phyloP scores from a whole-genome alignment of 2,113 vertebrate species.

The Labeo rohita region DNA sequence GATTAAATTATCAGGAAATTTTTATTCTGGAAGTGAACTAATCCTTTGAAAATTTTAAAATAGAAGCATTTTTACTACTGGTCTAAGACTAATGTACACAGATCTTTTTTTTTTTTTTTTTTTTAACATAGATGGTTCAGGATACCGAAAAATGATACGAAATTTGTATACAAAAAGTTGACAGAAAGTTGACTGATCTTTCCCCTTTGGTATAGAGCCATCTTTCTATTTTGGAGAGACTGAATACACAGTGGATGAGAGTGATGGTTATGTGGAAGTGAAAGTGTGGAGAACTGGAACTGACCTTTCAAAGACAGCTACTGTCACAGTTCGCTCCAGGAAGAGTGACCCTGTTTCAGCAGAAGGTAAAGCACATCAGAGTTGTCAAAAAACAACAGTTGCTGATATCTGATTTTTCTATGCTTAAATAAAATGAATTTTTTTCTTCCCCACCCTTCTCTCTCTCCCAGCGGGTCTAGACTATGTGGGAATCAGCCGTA shows the following conservation, averaged over 20 bases:
- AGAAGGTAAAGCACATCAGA: constrained; percentile 74
- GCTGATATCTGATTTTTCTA: neutral
- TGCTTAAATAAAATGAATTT: neutral
- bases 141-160: too few species aligned
- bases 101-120: neutral
- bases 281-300: constrained; percentile 83
- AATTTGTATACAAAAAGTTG: neutral
- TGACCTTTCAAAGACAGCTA: constrained; percentile 82
- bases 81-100: neutral
- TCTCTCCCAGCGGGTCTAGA: constrained; percentile 79
- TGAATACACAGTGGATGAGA: constrained; percentile 80
- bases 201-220: constrained; percentile 72
- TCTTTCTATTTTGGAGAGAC: constrained; percentile 79
- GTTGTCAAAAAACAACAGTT: neutral
- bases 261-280: constrained; percentile 80
- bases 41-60: too few species aligned
- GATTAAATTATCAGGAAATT: too few species aligned
- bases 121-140: neutral
- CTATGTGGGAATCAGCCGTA: constrained; percentile 82
- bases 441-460: neutral
- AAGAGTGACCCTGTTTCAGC: constrained; percentile 81
- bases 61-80: neutral
- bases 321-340: constrained; percentile 79
- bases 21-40: too few species aligned
- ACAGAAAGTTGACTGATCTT: neutral